Conservation (phyloP, 2,797 vertebrate genomes). For the Chelmon rostratus region DNA sequence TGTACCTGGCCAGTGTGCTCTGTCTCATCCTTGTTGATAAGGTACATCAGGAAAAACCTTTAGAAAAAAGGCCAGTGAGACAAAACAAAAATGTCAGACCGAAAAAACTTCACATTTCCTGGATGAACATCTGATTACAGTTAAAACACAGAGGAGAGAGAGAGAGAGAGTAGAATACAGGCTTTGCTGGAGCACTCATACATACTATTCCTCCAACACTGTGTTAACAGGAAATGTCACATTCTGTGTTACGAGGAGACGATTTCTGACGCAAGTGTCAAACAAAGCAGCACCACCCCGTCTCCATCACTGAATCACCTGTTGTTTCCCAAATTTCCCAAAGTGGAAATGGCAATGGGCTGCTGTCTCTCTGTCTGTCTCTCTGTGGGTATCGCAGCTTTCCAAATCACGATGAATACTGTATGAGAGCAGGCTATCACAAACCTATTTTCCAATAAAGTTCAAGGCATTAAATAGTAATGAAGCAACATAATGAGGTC, state of each 20-base stretch:
- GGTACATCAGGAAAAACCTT: slow-evolving; percentile 99
- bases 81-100: slow-evolving; percentile 45
- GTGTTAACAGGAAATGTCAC: slow-evolving; percentile 36
- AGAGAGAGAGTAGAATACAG: background rate
- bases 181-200: background rate
- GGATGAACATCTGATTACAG: background rate
- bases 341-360: slow-evolving; percentile 63
- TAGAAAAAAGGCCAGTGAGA: slow-evolving; percentile 58
- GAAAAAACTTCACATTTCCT: background rate
- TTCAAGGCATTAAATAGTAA: slow-evolving; percentile 79
- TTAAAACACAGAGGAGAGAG: slow-evolving; percentile 10
- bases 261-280: slow-evolving; percentile 29
- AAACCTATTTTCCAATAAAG: slow-evolving; percentile 76
- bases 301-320: slow-evolving; percentile 40
- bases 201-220: background rate
- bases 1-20: slow-evolving; percentile 97
- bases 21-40: slow-evolving; percentile 99
- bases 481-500: slow-evolving; percentile 77
- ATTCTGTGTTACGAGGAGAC: slow-evolving; percentile 27
- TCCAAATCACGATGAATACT: slow-evolving; percentile 67
- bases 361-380: slow-evolving; percentile 54
- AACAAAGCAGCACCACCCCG: slow-evolving; percentile 34
- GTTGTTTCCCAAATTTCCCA: slow-evolving; percentile 56
- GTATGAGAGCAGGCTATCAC: slow-evolving; percentile 65
- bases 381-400: slow-evolving; percentile 48